Percentiles rank a stretch among this genome's conserved stretches.
Evolutionary conservation across 2,888 invertebrate genomes (phyloP).

Genomic region (Cepaea hortensis): DNA sequence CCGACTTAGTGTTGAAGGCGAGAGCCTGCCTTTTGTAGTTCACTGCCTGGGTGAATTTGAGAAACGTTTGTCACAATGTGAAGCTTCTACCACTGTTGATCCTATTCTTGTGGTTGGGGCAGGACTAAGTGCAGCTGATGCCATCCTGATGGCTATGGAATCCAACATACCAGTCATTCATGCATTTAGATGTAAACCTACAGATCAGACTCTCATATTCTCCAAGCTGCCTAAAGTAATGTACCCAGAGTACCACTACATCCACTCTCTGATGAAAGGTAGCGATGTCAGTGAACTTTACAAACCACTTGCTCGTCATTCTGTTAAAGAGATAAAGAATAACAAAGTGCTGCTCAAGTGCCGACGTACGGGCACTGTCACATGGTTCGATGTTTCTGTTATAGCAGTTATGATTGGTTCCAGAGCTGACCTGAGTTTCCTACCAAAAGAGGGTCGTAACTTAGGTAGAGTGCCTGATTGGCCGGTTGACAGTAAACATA

Average conservation of each 20-base stretch:
- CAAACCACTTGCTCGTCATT: constrained; percentile 84
- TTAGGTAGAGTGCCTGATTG: constrained; percentile 82
- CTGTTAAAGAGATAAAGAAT: constrained; percentile 77
- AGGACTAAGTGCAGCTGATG: constrained; percentile 93
- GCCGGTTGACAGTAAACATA: constrained; percentile 85
- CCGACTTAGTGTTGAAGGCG: constrained; percentile 82
- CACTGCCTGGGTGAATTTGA: constrained; percentile 81
- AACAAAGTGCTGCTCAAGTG: constrained; percentile 72
- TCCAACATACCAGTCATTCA: constrained; percentile 84
- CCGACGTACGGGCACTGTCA: constrained; percentile 50
- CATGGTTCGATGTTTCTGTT: constrained; percentile 80
- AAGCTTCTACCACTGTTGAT: constrained; percentile 74
- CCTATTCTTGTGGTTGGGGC: constrained; percentile 90
- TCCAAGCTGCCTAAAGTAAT: constrained; percentile 83
- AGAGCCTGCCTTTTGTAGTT: constrained; percentile 76
- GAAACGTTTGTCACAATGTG: constrained; percentile 56
- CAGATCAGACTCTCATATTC: constrained; percentile 76
- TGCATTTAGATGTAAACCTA: constrained; percentile 80
- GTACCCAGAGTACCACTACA: constrained; percentile 90
- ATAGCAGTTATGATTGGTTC: constrained; percentile 88
- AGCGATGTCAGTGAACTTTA: constrained; percentile 81
- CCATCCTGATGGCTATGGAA: constrained; percentile 83
- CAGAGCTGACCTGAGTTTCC: constrained; percentile 87
- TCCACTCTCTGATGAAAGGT: constrained; percentile 84
- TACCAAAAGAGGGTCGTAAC: constrained; percentile 78